phyloP scores from a whole-genome alignment of 2,797 vertebrate genomes.

The Aphelocoma californica region DNA sequence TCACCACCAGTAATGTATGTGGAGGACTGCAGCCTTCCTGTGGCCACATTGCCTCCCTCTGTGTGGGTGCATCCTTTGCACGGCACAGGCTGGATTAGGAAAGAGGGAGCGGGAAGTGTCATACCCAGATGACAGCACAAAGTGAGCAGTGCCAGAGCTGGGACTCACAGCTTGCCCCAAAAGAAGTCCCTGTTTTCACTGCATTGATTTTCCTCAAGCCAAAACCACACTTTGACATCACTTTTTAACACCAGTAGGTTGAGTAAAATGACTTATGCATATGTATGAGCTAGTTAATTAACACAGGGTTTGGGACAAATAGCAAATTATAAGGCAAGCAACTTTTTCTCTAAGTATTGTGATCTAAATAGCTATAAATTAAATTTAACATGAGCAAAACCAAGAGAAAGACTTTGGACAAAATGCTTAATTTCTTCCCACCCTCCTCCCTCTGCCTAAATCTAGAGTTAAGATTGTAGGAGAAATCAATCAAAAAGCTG shows the following conservation, averaged over 20 bases:
- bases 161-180: not conserved
- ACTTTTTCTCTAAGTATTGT: not conserved
- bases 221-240: not conserved
- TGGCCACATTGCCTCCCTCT: not conserved
- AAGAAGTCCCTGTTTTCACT: not conserved
- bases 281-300: not conserved
- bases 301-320: not conserved
- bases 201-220: not conserved
- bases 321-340: not conserved
- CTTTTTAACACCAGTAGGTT: not conserved
- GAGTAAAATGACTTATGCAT: not conserved
- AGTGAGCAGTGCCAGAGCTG: not conserved
- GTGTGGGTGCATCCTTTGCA: not conserved
- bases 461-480: not conserved
- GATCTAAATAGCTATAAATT: not conserved
- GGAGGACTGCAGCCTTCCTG: not conserved
- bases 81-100: not conserved
- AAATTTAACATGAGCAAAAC: not conserved
- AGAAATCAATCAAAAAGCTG: not conserved
- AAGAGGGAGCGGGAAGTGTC: not conserved
- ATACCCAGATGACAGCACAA: not conserved
- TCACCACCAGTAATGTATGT: not conserved
- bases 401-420: not conserved
- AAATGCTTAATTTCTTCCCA: not conserved
- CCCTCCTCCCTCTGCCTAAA: not conserved